Base-by-base conservation (phyloP, 2,113 vertebrate genomes). In the Strigops habroptila region DNA sequence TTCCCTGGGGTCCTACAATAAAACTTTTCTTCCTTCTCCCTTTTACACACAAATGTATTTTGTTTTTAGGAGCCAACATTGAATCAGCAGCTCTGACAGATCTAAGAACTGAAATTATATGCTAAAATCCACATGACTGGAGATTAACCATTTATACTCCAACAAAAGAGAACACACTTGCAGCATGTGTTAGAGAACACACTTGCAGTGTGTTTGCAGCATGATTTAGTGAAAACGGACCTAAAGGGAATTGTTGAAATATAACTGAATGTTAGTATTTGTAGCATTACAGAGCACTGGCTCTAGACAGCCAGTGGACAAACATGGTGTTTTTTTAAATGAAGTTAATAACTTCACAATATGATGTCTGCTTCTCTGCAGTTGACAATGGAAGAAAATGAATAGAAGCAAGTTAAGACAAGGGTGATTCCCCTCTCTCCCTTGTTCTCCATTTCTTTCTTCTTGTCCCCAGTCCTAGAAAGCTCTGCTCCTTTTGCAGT, bases 141-240 rank as follows among this genome's bases (percentile, higher is more conserved):
- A 86, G 68, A 96, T 88, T 95, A 96, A 96, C 95, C 63, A 52
- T 82, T 88, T 78, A 13, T 43, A 77, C 35, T 86, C 93, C 70
- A 88, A 63, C 10, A 60, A 43, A 68, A 77, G 64, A 52, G 37
- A 78, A 78, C 15, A 88, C 8, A 86, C 73, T 75, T 91, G 82
- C 43, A 69, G 51, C 48, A 37, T 62, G 44, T 35, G 81, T 68
- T 73, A 83, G 63, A 52, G 37, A 78, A 78, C 14, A 88, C 8
- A 86, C 73, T 75, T 91, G 82, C 43, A 69, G 51, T 62, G 44
- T 35, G 81, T 68, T 73, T 11, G 39, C 39, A 39, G 39, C 82
- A 60, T 44, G 65, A 71, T 82, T 90, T 62, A 88, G 35, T 67
- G 88, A 90, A 96, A 94, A 59, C 8, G n/a, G 37, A 89, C 60